Evolutionary conservation across 1,140 invertebrate species (phyloP), one percentile per base, ranked within the genome.

Genomic region (Zelostemma sp.): DNA sequence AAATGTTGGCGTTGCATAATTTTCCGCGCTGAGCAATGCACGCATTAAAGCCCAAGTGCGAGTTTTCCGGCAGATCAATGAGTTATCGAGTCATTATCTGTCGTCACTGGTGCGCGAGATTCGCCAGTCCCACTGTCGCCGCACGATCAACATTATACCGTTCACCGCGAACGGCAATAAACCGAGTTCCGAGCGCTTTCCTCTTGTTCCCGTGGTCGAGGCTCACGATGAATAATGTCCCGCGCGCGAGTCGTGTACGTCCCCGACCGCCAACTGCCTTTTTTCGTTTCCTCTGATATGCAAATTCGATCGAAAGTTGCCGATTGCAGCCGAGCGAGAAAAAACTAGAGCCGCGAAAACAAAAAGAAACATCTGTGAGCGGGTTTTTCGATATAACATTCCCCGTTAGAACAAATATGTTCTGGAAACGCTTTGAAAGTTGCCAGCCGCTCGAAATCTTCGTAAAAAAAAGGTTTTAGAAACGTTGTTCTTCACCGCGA

Each of bases 161-260:
- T n/a, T n/a, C n/a, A 64, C 61, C 63, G 61, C 60, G 65, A 58
- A 66, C 62, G 53, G 55, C 68, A 57, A 69, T 51, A 51, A 59
- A 25, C 47, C 18, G 50, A 31, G 50, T 48, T 45, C 25, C 19
- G 47, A 65, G 50, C 58, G 56, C 56, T 40, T 69, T 51, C 16
- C 16, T 35, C 50, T 53, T 41, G 19, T 43, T 14, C 15, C 35
- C 35, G n/a, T n/a, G 19, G 28, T 21, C 46, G 41, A 31, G 41
- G 31, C 17, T 18, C 16, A 8, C 19, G 51, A 46, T 46, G 55
- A 57, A n/a, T 48, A 48, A 57, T 48, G 45, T 48, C 16, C 54
- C 43, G 6, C 2, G n/a, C n/a, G 9, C 35, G 35, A 38, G 14
- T 38, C 40, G 56, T 61, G 58, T 31, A 50, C 65, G 63, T 67